A percentile compares a stretch with the other conserved stretches of the same genome.
phyloP scores from a whole-genome alignment of 2,888 invertebrate species.

The Calliphora vomitoria region DNA sequence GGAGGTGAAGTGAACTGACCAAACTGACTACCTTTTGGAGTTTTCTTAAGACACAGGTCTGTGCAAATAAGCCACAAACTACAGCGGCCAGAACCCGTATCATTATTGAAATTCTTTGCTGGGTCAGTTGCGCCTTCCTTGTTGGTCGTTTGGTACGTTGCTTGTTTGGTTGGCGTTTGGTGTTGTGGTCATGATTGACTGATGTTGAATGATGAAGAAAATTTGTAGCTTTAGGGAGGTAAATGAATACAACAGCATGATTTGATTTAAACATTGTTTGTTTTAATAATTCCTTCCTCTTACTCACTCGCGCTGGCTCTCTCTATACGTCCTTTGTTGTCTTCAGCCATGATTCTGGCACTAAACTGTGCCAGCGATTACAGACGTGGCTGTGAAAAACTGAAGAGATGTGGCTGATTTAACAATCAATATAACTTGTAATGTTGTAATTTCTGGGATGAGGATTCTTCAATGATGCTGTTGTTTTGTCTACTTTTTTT shows the following conservation, averaged over 20 bases:
- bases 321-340: background rate
- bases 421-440: constrained; percentile 22
- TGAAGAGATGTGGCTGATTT: constrained; percentile 9
- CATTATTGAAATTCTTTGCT: constrained; percentile 14
- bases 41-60: too few species aligned
- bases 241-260: constrained; percentile 66
- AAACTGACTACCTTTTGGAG: too few species aligned
- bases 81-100: too few species aligned
- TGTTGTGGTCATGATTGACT: constrained; percentile 70
- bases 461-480: background rate
- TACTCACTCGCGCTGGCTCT: constrained; percentile 3
- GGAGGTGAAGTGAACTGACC: too few species aligned
- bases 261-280: constrained; percentile 72
- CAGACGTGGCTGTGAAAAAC: constrained; percentile 36
- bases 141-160: constrained; percentile 49
- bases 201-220: constrained; percentile 69
- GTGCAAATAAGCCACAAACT: too few species aligned
- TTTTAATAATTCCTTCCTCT: constrained; percentile 64
- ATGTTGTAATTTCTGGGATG: constrained; percentile 15
- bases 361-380: constrained; percentile 42
- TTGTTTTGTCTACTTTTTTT: background rate
- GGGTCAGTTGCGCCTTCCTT: constrained; percentile 32
- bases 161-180: constrained; percentile 37
- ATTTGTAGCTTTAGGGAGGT: constrained; percentile 72
- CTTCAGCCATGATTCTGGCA: background rate